These are phyloP conservation scores for Drosophila stalkeri DNA, from an alignment of 2,888 invertebrate genomes.

Conservation along the genomic window DNA sequence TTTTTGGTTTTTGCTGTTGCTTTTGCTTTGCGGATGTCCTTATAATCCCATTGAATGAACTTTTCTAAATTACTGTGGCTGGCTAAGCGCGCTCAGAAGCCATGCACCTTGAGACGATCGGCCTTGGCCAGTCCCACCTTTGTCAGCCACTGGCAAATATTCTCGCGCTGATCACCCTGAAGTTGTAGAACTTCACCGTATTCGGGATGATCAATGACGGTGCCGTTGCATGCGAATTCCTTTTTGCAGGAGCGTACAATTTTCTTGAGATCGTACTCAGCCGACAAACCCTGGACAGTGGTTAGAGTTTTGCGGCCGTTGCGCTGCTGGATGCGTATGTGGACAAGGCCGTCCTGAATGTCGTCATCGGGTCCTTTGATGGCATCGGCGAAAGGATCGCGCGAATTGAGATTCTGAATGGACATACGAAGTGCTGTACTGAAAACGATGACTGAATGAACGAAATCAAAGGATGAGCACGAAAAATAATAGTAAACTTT, in stretches of 20 bases:
- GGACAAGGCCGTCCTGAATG: slow-evolving; percentile 99
- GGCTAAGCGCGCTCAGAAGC: slow-evolving; percentile 87
- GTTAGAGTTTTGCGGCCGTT: slow-evolving; percentile 99
- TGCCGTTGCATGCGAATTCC: slow-evolving; percentile 99
- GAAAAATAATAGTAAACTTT: not conserved
- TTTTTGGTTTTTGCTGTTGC: not conserved
- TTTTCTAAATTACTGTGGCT: not conserved
- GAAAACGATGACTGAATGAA: slow-evolving; percentile 8
- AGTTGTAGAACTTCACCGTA: slow-evolving; percentile 99
- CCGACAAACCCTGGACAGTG: slow-evolving; percentile 98
- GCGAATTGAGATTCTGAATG: slow-evolving; percentile 98
- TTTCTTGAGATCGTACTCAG: slow-evolving; percentile 99
- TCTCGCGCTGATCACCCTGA: slow-evolving; percentile 99
- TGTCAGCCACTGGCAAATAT: slow-evolving; percentile 99
- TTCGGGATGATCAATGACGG: slow-evolving; percentile 99
- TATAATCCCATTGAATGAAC: not conserved
- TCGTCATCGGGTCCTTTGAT: slow-evolving; percentile 99
- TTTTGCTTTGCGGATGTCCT: not conserved
- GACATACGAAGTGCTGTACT: slow-evolving; percentile 91
- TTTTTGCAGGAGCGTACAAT: slow-evolving; percentile 99
- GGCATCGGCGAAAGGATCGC: slow-evolving; percentile 99
- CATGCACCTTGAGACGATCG: slow-evolving; percentile 99
- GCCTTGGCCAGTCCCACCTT: slow-evolving; percentile 98
- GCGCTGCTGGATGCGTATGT: slow-evolving; percentile 99
- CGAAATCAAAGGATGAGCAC: slow-evolving; percentile 21